Evolutionary conservation across 2,888 invertebrate genomes (phyloP).

Genomic region (Trachelus tabidus): DNA sequence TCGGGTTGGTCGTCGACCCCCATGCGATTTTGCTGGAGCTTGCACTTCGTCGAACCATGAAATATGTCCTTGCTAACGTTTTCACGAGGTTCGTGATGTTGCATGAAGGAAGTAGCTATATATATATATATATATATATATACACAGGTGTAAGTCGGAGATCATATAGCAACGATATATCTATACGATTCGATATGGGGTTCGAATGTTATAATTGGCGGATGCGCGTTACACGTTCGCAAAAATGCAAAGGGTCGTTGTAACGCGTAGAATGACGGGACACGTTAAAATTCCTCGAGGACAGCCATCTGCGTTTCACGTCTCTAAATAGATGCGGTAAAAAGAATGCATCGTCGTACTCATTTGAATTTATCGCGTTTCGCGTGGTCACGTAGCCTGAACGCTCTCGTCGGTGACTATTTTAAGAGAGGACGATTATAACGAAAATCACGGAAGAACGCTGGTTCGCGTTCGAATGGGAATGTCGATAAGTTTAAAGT

Average conservation of each 20-base stretch:
- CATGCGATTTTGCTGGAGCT: slow-evolving; percentile 17
- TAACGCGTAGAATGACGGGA: neutral
- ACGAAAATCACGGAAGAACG: neutral
- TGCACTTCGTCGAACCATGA: slow-evolving; percentile 31
- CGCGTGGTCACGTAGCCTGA: neutral
- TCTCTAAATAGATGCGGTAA: neutral
- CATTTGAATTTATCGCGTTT: neutral
- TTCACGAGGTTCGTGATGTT: neutral
- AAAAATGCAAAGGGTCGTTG: slow-evolving; percentile 4
- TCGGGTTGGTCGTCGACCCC: slow-evolving; percentile 19
- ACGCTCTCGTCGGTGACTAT: neutral
- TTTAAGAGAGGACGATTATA: neutral
- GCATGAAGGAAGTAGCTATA: neutral
- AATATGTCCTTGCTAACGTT: slow-evolving; percentile 24
- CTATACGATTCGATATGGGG: neutral
- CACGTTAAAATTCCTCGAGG: neutral
- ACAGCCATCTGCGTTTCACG: neutral
- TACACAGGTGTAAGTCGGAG: neutral
- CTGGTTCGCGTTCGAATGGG: neutral
- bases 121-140: neutral
- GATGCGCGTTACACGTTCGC: neutral
- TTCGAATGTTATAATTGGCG: neutral
- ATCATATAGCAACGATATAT: neutral
- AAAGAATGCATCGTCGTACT: neutral
- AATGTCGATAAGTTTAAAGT: neutral